Evolutionary conservation across 2,888 invertebrate species (phyloP).

Genomic region (Agrilus mali): DNA sequence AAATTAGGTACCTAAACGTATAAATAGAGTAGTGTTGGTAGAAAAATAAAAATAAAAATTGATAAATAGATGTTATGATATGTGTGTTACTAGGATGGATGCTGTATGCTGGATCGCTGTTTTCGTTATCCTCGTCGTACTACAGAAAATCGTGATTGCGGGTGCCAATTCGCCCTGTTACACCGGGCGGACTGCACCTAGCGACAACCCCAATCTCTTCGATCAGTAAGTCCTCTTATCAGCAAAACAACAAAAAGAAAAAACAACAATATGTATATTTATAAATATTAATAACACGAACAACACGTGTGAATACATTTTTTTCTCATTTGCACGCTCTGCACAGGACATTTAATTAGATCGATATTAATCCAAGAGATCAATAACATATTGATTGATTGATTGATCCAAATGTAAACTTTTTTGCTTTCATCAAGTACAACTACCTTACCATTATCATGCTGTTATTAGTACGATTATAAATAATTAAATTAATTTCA

Average conservation of each 20-base stretch:
- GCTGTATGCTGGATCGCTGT: conserved; percentile 77
- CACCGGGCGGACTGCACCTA: conserved; percentile 70
- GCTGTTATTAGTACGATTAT: background rate
- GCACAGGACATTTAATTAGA: no score
- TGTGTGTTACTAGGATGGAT: conserved; percentile 44
- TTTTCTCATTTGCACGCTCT: no score
- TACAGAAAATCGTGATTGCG: conserved; percentile 68
- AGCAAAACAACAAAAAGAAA: conserved; percentile 8
- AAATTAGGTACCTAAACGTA: no score
- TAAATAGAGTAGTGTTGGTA: no score
- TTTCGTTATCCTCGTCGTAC: conserved; percentile 72
- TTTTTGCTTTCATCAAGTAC: conserved; percentile 2
- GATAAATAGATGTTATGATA: conserved; percentile 2
- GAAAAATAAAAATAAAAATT: no score
- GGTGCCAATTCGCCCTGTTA: conserved; percentile 81
- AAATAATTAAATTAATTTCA: no score
- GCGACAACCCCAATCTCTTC: conserved; percentile 38
- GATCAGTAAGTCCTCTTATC: conserved; percentile 17
- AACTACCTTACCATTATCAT: background rate
- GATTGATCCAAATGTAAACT: background rate
- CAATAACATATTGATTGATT: no score
- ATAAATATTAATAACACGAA: conserved; percentile 5
- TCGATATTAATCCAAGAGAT: no score
- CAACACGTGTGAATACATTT: background rate
- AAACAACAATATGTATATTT: background rate